Conservation (phyloP, 1,140 invertebrate species). For the Cyphomyrmex costatus region DNA sequence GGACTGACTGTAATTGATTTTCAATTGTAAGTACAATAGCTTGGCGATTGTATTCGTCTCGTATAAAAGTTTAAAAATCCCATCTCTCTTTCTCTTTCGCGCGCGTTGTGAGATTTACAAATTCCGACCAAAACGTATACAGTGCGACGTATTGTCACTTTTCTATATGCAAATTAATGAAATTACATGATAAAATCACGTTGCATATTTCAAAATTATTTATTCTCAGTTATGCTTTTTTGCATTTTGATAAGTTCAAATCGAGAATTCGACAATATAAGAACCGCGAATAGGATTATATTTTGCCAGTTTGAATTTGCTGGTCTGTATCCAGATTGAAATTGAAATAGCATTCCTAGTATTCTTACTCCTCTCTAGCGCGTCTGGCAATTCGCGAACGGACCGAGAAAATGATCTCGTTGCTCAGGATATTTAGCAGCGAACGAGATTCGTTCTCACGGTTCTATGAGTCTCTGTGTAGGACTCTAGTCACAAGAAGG, state of each 20-base stretch:
- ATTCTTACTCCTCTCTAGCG: conserved; percentile 13
- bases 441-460: conserved; percentile 8
- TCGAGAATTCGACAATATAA: not conserved
- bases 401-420: conserved; percentile 58
- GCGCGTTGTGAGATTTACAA: not conserved
- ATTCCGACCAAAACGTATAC: not conserved
- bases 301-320: conserved; percentile 10
- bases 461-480: not conserved
- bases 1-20: not conserved
- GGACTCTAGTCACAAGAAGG: conserved; percentile 29
- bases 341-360: conserved; percentile 32
- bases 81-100: not conserved
- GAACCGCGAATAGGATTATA: conserved; percentile 18
- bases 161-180: not conserved
- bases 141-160: not conserved
- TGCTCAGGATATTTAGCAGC: conserved; percentile 46
- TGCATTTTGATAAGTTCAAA: not conserved
- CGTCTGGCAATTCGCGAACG: not conserved
- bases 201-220: conserved; percentile 21
- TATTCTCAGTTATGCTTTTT: not conserved
- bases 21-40: conserved; percentile 6
- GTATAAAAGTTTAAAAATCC: not conserved
- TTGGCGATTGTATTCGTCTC: not conserved
- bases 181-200: not conserved
- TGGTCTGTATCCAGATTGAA: conserved; percentile 6